Conservation (phyloP, 1,140 invertebrate genomes). For the Tribolium castaneum region DNA sequence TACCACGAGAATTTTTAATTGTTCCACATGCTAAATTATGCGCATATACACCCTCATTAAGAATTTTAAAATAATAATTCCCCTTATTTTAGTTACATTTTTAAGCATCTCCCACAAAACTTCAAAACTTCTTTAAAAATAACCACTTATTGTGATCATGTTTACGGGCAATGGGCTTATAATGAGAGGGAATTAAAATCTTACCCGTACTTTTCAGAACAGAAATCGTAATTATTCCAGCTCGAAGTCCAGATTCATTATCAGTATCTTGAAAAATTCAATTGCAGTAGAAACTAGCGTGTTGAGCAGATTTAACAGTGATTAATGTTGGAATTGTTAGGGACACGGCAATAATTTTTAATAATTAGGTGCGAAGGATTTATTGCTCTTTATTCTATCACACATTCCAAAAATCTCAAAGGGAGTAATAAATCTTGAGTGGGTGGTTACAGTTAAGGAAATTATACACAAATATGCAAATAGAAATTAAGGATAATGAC, state of each 20-base stretch:
- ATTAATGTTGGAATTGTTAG: not conserved
- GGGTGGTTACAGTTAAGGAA: not conserved
- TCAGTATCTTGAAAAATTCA: not conserved
- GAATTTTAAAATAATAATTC: not conserved
- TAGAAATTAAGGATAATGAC: not conserved
- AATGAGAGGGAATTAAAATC: constrained; percentile 8
- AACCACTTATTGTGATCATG: not conserved
- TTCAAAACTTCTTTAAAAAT: too few relatives aligned
- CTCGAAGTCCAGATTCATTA: not conserved
- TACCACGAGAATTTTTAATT: constrained; percentile 5
- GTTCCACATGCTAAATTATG: constrained; percentile 1
- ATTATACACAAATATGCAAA: constrained; percentile 22
- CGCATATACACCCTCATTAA: not conserved
- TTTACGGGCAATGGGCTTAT: not conserved
- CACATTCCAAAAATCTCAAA: not conserved
- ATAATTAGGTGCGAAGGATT: constrained; percentile 10
- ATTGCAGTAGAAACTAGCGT: not conserved
- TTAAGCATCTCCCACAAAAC: too few relatives aligned
- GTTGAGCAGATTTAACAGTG: constrained; percentile 1
- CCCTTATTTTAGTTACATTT: not conserved
- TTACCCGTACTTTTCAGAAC: not conserved
- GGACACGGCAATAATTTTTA: constrained; percentile 19
- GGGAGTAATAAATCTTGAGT: not conserved
- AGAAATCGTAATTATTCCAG: constrained; percentile 6
- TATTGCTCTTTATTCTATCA: not conserved